phyloP scores from a whole-genome alignment of 2,888 invertebrate species.

The Entomobrya proxima region DNA sequence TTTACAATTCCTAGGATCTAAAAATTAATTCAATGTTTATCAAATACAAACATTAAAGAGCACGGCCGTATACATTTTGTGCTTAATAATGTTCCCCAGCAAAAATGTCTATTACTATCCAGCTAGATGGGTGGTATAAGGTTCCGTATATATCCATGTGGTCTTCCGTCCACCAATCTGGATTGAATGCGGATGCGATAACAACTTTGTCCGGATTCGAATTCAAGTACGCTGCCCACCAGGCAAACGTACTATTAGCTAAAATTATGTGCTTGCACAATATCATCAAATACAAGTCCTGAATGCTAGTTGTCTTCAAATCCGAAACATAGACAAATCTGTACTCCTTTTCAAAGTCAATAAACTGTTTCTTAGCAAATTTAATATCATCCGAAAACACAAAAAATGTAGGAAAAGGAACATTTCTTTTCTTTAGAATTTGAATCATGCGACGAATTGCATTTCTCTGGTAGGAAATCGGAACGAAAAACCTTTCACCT shows the following conservation, averaged over 20 bases:
- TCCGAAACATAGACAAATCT: conserved; percentile 2
- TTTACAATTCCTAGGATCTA: no score
- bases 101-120: conserved; percentile 40
- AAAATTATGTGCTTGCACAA: conserved; percentile 57
- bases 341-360: not conserved
- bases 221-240: conserved; percentile 61
- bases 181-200: conserved; percentile 40
- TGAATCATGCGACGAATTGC: conserved; percentile 22
- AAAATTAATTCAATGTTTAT: no score
- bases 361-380: conserved; percentile 4
- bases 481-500: not conserved
- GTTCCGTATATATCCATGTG: conserved; percentile 4
- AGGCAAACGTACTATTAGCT: conserved; percentile 38
- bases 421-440: not conserved
- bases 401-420: not conserved
- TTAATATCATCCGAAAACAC: conserved; percentile 53
- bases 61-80: no score
- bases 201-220: conserved; percentile 48
- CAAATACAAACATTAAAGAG: no score
- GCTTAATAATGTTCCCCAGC: conserved; percentile 16
- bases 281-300: conserved; percentile 55
- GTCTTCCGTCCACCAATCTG: not conserved
- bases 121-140: conserved; percentile 11
- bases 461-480: conserved; percentile 27
- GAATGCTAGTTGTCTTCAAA: not conserved